Percentiles rank a stretch among this genome's conserved stretches.
These are phyloP conservation scores for Ormyrus nitidulus DNA, from an alignment of 2,888 invertebrate genomes.

Conservation along the genomic window DNA sequence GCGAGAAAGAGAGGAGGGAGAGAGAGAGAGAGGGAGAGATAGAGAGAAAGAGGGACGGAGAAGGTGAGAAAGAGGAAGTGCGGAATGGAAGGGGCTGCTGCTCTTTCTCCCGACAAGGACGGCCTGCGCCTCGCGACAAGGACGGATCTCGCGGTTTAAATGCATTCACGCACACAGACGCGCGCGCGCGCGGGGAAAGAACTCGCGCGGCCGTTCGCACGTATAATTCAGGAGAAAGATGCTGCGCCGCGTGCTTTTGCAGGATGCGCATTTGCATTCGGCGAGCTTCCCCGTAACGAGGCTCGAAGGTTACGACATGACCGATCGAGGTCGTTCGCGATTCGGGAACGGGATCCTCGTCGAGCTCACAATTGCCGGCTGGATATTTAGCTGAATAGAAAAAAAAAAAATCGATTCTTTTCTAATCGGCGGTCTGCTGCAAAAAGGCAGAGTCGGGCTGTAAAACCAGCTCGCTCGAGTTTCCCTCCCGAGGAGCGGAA, in stretches of 20 bases:
- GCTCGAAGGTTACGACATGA: neutral
- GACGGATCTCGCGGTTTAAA: conserved; percentile 56
- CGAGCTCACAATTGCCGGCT: no score
- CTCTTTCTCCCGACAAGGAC: conserved; percentile 59
- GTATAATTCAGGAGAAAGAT: no score
- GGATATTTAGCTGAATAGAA: no score
- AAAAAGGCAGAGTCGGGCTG: neutral
- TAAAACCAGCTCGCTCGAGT: conserved; percentile 1
- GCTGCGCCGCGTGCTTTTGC: no score
- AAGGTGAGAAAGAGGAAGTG: neutral
- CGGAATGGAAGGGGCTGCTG: neutral
- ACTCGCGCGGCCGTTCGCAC: no score
- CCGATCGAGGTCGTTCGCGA: neutral
- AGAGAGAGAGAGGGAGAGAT: neutral
- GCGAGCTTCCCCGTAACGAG: no score
- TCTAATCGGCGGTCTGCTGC: neutral
- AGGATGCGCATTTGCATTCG: no score
- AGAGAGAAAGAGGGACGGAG: neutral
- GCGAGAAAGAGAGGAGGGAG: neutral
- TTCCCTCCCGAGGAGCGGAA: conserved; percentile 44
- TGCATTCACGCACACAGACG: no score
- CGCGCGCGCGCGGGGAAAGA: no score
- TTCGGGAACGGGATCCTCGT: neutral
- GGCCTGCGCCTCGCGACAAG: conserved; percentile 61
- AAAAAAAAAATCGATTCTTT: no score